These are phyloP conservation scores for Rhea americana DNA, from an alignment of 2,113 vertebrate genomes.

Conservation along the genomic window DNA sequence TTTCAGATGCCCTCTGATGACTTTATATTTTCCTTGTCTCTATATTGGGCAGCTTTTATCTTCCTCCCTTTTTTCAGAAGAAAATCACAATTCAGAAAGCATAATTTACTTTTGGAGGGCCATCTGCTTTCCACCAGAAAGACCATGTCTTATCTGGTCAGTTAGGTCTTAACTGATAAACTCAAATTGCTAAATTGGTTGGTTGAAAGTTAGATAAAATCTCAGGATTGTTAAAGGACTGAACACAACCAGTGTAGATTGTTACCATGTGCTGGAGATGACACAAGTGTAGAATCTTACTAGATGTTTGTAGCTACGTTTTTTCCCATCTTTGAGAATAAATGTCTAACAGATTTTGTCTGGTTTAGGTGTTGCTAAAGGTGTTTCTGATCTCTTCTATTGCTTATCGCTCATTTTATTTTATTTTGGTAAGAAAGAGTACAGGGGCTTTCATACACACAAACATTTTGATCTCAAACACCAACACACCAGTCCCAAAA, in stretches of 20 bases:
- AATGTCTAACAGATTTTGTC: neutral
- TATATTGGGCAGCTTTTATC: neutral
- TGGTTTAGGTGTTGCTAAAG: neutral
- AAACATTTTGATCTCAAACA: neutral
- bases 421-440: neutral
- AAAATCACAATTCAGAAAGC: neutral
- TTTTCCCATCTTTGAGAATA: neutral
- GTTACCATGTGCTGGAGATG: neutral
- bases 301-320: neutral
- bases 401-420: neutral
- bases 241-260: neutral
- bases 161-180: neutral
- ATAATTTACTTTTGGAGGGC: neutral
- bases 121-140: neutral
- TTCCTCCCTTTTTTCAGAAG: neutral
- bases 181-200: neutral
- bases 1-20: neutral
- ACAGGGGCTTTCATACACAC: neutral
- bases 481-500: neutral
- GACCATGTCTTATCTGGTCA: neutral
- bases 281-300: neutral
- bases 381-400: neutral
- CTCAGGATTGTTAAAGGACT: neutral
- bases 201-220: neutral
- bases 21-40: neutral